These are phyloP conservation scores for Nebria salina DNA, from an alignment of 2,888 invertebrate species.

Conservation along the genomic window DNA sequence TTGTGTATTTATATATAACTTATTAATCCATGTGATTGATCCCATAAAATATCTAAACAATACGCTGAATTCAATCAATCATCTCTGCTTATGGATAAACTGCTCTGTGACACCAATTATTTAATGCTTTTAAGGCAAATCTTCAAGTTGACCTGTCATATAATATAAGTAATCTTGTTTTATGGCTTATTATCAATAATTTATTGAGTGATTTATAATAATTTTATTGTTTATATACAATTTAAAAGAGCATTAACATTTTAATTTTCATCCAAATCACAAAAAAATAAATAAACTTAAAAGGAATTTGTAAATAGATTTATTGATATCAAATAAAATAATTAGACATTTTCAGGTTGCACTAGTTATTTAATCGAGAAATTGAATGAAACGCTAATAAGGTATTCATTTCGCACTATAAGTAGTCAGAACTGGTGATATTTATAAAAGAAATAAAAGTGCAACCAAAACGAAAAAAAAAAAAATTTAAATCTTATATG, in stretches of 20 bases:
- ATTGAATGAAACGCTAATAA: background rate
- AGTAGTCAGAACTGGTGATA: background rate
- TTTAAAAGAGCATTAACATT: background rate
- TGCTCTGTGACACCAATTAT: background rate
- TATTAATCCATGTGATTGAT: background rate
- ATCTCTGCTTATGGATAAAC: background rate
- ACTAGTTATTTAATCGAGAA: background rate
- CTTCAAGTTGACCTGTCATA: background rate
- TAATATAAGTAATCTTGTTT: background rate
- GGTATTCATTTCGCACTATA: conserved; percentile 1
- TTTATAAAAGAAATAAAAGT: background rate
- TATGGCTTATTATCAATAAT: background rate
- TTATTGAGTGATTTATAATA: background rate
- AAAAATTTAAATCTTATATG: background rate
- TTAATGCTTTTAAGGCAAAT: conserved; percentile 1
- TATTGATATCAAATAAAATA: background rate
- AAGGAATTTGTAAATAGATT: background rate
- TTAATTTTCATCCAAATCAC: background rate
- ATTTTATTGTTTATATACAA: background rate
- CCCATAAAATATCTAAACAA: background rate
- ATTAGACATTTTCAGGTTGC: background rate
- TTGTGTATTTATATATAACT: background rate
- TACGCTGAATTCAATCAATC: background rate
- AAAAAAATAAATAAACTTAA: background rate
- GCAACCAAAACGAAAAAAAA: background rate